Percentiles rank a stretch among this genome's conserved stretches.
These are phyloP conservation scores for Eunapius fragilis DNA, from an alignment of 37 sponge, comb jelly and placozoan species.

Conservation along the genomic window DNA sequence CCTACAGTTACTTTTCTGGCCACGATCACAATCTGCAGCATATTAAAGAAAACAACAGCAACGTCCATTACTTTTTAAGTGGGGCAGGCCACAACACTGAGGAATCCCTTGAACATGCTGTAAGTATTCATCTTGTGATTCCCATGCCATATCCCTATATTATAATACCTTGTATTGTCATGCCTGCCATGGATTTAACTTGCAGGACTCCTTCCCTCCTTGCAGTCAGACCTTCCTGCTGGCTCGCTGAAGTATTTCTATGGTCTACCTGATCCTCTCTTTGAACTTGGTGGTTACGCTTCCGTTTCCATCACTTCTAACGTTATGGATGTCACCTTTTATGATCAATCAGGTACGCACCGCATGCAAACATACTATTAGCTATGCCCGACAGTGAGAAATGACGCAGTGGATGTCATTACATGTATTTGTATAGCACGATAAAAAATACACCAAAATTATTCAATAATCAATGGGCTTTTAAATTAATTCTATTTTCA, in stretches of 20 bases:
- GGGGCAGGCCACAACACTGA: constrained; percentile 90
- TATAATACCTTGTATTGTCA: no score
- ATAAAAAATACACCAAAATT: no score
- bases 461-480: no score
- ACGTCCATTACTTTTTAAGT: constrained; percentile 77
- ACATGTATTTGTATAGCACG: no score
- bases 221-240: constrained; percentile 63
- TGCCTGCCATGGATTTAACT: no score
- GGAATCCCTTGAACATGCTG: constrained; percentile 62
- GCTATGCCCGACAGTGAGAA: no score
- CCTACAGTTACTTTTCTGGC: constrained; percentile 77
- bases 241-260: constrained; percentile 74
- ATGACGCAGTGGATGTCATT: no score
- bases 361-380: not conserved
- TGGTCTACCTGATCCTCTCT: constrained; percentile 13
- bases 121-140: not conserved
- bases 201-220: no score
- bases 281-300: constrained; percentile 58
- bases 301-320: constrained; percentile 38
- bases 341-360: constrained; percentile 52
- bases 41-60: constrained; percentile 42
- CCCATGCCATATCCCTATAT: no score
- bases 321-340: constrained; percentile 51
- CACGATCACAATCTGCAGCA: constrained; percentile 91
- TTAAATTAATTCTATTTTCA: no score